Evolutionary conservation across 2,888 invertebrate species (phyloP), one percentile per base, ranked within the genome.

Genomic region (Chorisops tibialis): DNA sequence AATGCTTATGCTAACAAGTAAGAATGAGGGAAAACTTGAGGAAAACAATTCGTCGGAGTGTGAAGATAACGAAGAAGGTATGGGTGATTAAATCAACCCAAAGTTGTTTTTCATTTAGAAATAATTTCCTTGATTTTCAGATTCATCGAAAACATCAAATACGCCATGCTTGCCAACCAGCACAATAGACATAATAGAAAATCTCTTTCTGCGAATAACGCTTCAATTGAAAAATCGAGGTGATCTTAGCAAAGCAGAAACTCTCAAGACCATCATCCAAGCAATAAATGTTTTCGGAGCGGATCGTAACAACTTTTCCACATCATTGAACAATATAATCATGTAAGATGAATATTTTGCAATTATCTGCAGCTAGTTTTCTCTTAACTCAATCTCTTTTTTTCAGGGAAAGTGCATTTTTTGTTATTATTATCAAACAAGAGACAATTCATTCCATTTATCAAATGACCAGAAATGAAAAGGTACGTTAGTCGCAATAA

Each of bases 321-420:
- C 71, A 56, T 71, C 75, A 0, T 66, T 77, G 3, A 75, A 74
- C 9, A 77, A 78, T 67, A 77, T 77, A 50, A 67, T 77, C 50
- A 69, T 75, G 77, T 78, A 69, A 71, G 74, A 5, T 30, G 30
- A 30, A 30, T 67, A 9, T 30, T 35, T 22, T 49, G n/a, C 41
- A 5, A 21, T 24, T 11, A 4, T 48, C 3, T 45, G 3, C 12
- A 30, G 2, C 7, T 12, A 6, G 14, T 16, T 41, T n/a, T n/a
- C 11, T 41, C 2, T 22, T 59, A 4, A n/a, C 12, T n/a, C 12
- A 30, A 7, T 30, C 7, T 7, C 14, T 37, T 41, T 45, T 7
- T 70, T 69, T 9, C 59, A 78, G 77, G 3, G 76, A 78, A 49
- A 75, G 75, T 63, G 74, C 76, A 64, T 78, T 78, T 66, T 79